Percentiles rank a stretch among this genome's conserved stretches.
phyloP scores from a whole-genome alignment of 2,888 invertebrate species.

The Agonum fuliginosum region DNA sequence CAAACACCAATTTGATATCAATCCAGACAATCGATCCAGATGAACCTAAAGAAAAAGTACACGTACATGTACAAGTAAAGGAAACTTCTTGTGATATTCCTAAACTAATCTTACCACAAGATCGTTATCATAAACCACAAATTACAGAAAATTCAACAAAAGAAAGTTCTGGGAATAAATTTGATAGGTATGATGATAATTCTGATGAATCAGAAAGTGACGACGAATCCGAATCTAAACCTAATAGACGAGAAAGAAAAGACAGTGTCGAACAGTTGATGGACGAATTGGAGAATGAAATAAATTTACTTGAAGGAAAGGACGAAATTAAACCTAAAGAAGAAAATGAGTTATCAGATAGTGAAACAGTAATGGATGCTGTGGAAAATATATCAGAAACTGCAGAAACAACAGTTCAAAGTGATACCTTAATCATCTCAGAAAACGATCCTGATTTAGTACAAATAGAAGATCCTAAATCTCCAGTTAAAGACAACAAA shows the following conservation, averaged over 20 bases:
- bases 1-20: slow-evolving; percentile 74
- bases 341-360: background rate
- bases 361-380: background rate
- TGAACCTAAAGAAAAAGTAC: slow-evolving; percentile 64
- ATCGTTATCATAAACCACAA: slow-evolving; percentile 66
- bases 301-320: slow-evolving; percentile 65
- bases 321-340: background rate
- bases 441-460: slow-evolving; percentile 49
- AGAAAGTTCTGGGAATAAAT: slow-evolving; percentile 70
- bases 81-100: slow-evolving; percentile 58
- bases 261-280: slow-evolving; percentile 75
- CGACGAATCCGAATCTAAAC: slow-evolving; percentile 68
- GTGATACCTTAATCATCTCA: slow-evolving; percentile 41
- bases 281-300: slow-evolving; percentile 75
- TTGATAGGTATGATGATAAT: slow-evolving; percentile 74
- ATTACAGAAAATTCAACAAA: slow-evolving; percentile 36
- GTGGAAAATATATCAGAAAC: background rate
- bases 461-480: slow-evolving; percentile 6
- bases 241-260: slow-evolving; percentile 72
- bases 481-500: background rate
- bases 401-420: background rate
- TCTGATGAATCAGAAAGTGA: slow-evolving; percentile 71
- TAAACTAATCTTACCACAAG: slow-evolving; percentile 69
- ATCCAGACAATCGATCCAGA: slow-evolving; percentile 72
- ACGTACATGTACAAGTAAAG: slow-evolving; percentile 41